Base-by-base conservation (phyloP, 2,888 invertebrate genomes). In the Eupsilia transversa region DNA sequence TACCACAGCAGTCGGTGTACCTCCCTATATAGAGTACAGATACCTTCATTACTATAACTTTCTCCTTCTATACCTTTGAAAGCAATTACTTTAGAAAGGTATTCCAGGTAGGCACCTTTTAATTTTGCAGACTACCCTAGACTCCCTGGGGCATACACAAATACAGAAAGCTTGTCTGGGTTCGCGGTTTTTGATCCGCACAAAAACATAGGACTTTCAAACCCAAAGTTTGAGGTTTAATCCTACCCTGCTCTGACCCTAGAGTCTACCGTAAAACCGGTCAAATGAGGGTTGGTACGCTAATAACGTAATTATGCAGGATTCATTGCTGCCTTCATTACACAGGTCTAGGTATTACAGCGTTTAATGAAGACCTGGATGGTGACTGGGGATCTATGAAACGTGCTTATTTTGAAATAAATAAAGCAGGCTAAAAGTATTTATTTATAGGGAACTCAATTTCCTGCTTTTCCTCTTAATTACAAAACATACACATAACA, bases 281-380 rank as follows among this genome's bases (percentile, higher is more conserved):
- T 27, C 57, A 41, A 59, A 71, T 54, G 23, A 46, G 23, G 56
- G 49, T 20, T 41, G 59, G 63, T 49, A n/a, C 10, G 41, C 57
- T 70, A 76, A 67, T 80, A 76, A 41, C 33, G 57, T 7, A 17
- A 59, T 80, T 70, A 41, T n/a, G 52, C 12, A 43, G 49, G 61
- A 75, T 67, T 63, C 9, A 74, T 56, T 49, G 43, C 54, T 41
- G 52, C 20, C 54, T 54, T 79, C 61, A 56, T 74, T 66, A 75
- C 3, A 14, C 33, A 23, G 30, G 30, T n/a, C 65, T 61, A 38
- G 43, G 46, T 27, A 30, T 33, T 20, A 49, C 17, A 30, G 46
- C 6, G 41, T 52, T 60, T 75, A 64, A 59, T 64, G 52, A 79
- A 64, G 30, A 52, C 46, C 35, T 65, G 33, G 27, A 65, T 4